These are phyloP conservation scores for Cuculus canorus DNA, from an alignment of 2,797 vertebrate species.

Conservation along the genomic window DNA sequence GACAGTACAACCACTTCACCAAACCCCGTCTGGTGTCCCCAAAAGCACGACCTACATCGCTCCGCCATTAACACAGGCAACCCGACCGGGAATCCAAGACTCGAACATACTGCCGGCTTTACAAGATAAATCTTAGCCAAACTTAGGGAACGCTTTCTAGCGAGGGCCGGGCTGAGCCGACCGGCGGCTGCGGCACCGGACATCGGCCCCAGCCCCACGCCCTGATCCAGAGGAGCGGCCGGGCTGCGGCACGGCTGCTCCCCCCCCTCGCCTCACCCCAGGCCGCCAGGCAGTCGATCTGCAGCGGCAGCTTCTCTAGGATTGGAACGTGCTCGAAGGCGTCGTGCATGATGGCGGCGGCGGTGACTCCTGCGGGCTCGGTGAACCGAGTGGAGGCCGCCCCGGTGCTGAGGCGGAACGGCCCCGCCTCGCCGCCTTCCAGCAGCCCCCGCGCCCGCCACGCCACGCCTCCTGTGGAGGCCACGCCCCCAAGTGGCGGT, in stretches of 20 bases:
- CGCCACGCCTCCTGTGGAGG: background rate
- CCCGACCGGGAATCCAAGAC: background rate
- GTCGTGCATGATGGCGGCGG: constrained; percentile 87
- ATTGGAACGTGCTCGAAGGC: constrained; percentile 94
- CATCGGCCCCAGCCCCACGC: background rate
- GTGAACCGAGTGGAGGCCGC: background rate
- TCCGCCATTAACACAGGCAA: fast-evolving
- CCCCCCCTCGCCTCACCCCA: constrained; percentile 86
- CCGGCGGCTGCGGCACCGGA: background rate
- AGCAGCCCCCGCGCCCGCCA: background rate
- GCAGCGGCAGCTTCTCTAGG: constrained; percentile 94
- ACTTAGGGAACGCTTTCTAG: fast-evolving
- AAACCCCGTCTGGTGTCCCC: background rate
- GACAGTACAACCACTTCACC: background rate
- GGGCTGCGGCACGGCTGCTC: background rate
- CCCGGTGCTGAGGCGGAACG: fast-evolving
- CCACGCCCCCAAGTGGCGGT: too few species aligned
- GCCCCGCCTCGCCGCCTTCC: background rate
- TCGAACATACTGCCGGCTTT: background rate
- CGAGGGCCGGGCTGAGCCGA: fast-evolving
- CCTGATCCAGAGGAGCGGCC: background rate
- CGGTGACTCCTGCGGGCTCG: background rate
- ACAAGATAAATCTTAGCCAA: fast-evolving
- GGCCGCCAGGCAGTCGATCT: constrained; percentile 95
- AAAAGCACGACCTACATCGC: background rate